Evolutionary conservation across 2,113 vertebrate genomes (phyloP).

Genomic region (Eubucco bourcierii): DNA sequence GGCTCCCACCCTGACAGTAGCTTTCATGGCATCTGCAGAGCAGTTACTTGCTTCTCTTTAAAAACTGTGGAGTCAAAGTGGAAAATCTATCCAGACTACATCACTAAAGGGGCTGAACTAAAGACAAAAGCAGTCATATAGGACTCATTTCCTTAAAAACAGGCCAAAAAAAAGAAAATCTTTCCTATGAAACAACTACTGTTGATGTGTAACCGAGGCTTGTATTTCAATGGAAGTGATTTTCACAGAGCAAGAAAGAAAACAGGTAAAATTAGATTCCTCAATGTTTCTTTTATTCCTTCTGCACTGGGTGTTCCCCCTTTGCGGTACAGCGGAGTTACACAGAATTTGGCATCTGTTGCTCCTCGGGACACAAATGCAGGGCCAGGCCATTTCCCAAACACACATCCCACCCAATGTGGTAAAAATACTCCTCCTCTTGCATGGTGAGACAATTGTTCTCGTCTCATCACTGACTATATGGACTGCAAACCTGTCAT

Average conservation of each 20-base stretch:
- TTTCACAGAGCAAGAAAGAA: background rate
- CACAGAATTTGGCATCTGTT: background rate
- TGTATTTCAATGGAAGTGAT: background rate
- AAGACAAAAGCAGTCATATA: background rate
- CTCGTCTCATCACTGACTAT: background rate
- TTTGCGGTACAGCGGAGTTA: background rate
- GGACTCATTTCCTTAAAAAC: slow-evolving; percentile 2
- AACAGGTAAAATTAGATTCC: slow-evolving; percentile 26
- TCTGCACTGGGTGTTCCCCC: slow-evolving; percentile 37
- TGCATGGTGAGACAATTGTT: background rate
- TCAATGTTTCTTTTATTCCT: slow-evolving; percentile 56
- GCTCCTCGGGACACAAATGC: background rate
- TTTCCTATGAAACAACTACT: background rate
- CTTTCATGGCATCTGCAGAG: slow-evolving; percentile 2
- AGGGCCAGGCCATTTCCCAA: background rate
- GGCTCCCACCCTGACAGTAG: background rate
- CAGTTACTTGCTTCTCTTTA: background rate
- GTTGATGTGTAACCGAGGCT: background rate
- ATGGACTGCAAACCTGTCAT: slow-evolving; percentile 23
- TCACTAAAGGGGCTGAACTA: background rate
- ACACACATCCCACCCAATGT: background rate
- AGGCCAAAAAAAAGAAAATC: background rate
- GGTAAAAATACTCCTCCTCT: slow-evolving; percentile 4
- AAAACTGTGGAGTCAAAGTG: background rate
- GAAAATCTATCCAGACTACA: background rate